phyloP scores from a whole-genome alignment of 2,797 vertebrate genomes.

The Rhabdomys pumilio region DNA sequence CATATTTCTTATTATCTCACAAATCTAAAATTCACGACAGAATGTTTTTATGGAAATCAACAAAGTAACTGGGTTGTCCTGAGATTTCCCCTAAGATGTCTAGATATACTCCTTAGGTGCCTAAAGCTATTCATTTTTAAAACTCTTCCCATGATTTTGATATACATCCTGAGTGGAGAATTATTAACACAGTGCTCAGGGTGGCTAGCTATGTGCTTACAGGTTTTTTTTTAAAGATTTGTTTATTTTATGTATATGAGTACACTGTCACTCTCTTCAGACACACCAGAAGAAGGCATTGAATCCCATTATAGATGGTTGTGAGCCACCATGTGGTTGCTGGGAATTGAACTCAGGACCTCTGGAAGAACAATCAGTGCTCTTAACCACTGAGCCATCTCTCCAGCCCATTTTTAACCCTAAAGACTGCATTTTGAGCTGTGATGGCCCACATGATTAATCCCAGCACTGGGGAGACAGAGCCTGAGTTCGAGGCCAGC shows the following conservation, averaged over 20 bases:
- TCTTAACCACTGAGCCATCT: too few relatives aligned
- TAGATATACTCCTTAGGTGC: neutral
- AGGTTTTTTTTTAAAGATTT: too few relatives aligned
- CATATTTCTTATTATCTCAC: conserved; percentile 1
- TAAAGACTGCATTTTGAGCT: neutral
- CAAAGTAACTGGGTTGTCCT: neutral
- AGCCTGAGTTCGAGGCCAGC: neutral
- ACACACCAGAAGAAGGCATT: too few relatives aligned
- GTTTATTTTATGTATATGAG: too few relatives aligned
- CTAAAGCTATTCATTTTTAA: neutral
- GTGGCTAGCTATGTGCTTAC: neutral
- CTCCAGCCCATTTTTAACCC: neutral
- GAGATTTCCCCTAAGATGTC: neutral
- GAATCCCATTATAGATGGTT: too few relatives aligned
- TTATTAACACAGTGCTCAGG: neutral
- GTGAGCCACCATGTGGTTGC: too few relatives aligned
- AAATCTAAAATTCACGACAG: conserved; percentile 32
- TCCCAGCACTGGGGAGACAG: neutral
- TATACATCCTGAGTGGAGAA: conserved; percentile 9
- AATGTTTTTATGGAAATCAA: neutral
- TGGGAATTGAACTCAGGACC: too few relatives aligned
- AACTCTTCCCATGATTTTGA: neutral
- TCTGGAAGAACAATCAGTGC: too few relatives aligned
- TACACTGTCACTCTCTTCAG: too few relatives aligned
- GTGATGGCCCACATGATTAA: neutral